Conservation (phyloP, 2,888 invertebrate species). For the Vanessa cardui region DNA sequence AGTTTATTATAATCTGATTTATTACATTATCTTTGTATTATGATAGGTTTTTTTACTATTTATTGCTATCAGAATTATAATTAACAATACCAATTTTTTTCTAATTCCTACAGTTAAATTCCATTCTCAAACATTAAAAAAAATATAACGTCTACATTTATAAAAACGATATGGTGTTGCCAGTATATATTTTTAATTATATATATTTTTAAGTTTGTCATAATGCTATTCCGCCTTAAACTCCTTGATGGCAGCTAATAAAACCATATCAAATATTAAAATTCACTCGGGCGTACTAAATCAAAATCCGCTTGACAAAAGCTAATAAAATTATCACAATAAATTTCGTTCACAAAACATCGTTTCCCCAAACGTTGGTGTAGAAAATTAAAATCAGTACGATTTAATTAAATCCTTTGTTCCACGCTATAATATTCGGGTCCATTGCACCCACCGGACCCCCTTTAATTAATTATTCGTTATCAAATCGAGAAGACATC, state of each 20-base stretch:
- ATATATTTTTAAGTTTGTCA: too few species aligned
- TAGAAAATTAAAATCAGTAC: conserved; percentile 56
- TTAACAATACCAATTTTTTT: too few species aligned
- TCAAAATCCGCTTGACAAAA: conserved; percentile 15
- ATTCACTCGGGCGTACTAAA: conserved; percentile 11
- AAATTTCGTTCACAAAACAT: conserved; percentile 36
- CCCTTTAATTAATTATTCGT: conserved; percentile 68
- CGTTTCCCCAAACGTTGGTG: conserved; percentile 24
- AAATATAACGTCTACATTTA: too few species aligned
- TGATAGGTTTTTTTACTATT: too few species aligned
- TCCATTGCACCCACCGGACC: conserved; percentile 48
- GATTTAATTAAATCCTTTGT: conserved; percentile 67
- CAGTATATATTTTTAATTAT: too few species aligned
- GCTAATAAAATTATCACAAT: conserved; percentile 37
- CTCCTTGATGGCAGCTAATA: not conserved
- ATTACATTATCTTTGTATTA: too few species aligned
- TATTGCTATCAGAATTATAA: too few species aligned
- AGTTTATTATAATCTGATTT: too few species aligned
- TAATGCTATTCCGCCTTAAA: too few species aligned
- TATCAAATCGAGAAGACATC: conserved; percentile 66
- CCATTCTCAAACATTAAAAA: too few species aligned
- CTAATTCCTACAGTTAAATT: too few species aligned
- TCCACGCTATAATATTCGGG: conserved; percentile 56
- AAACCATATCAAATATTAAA: not conserved
- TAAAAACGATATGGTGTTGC: too few species aligned